A percentile compares a stretch with the other conserved stretches of the same genome.
phyloP scores from a whole-genome alignment of 2,113 vertebrate genomes.

The Ctenodactylus gundi region DNA sequence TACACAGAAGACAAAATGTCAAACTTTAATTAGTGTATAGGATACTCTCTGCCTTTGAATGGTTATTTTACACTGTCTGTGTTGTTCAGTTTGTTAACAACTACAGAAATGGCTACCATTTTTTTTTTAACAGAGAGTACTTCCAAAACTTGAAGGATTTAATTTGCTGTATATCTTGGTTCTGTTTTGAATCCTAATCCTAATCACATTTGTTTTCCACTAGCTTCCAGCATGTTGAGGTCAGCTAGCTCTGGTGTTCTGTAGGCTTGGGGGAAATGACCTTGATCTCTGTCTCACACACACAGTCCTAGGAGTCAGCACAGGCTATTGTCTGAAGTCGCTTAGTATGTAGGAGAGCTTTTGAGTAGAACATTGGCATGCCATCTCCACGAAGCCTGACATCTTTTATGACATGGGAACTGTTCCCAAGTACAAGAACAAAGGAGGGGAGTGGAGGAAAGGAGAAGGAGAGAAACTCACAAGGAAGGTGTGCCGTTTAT shows the following conservation, averaged over 20 bases:
- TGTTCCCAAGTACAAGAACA: background rate
- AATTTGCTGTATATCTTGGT: background rate
- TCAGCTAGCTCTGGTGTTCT: background rate
- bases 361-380: background rate
- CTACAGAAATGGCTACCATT: background rate
- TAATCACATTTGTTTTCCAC: background rate
- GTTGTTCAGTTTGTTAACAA: background rate
- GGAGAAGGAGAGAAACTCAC: background rate
- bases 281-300: background rate
- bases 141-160: background rate
- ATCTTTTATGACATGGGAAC: background rate
- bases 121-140: background rate
- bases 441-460: background rate
- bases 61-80: background rate
- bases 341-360: background rate
- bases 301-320: background rate
- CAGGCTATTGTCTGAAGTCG: background rate
- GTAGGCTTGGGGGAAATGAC: background rate
- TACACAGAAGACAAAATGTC: background rate
- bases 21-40: background rate
- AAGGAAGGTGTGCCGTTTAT: background rate
- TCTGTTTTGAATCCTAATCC: background rate
- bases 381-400: background rate
- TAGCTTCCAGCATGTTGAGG: rapidly evolving
- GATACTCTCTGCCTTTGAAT: background rate